A percentile compares a stretch with the other conserved stretches of the same genome.
phyloP scores from a whole-genome alignment of 2,888 invertebrate genomes.

The Eurytoma adleriae region DNA sequence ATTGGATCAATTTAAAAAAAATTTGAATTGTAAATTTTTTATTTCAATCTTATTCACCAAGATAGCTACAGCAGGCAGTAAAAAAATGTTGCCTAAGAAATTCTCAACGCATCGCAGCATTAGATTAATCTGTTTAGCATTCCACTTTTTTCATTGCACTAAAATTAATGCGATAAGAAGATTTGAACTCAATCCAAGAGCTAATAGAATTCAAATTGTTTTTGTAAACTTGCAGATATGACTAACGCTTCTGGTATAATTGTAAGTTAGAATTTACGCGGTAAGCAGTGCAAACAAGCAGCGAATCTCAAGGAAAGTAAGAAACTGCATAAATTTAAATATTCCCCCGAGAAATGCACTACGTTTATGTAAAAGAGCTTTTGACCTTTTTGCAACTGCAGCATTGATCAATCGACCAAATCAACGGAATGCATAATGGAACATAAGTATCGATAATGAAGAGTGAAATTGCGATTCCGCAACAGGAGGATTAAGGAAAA shows the following conservation, averaged over 20 bases:
- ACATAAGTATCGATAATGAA: not conserved
- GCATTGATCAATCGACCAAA: not conserved
- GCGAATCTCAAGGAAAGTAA: slow-evolving; percentile 4
- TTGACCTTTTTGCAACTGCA: not conserved
- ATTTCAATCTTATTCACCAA: too few relatives aligned
- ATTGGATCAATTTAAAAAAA: not conserved
- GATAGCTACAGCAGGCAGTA: too few relatives aligned
- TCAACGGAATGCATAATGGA: not conserved
- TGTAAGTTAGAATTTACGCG: not conserved
- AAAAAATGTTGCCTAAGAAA: too few relatives aligned
- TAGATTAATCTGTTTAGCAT: too few relatives aligned
- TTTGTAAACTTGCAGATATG: too few relatives aligned
- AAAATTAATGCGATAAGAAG: too few relatives aligned
- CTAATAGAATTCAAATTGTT: too few relatives aligned
- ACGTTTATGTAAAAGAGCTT: not conserved
- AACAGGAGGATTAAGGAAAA: not conserved
- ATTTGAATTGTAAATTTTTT: slow-evolving; percentile 12
- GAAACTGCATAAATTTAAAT: slow-evolving; percentile 41
- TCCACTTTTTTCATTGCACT: too few relatives aligned
- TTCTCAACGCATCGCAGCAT: too few relatives aligned
- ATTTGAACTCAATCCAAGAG: too few relatives aligned
- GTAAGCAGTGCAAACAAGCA: not conserved
- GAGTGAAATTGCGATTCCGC: slow-evolving; percentile 15
- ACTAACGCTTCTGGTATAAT: too few relatives aligned
- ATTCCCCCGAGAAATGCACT: not conserved